Evolutionary conservation across 2,113 vertebrate genomes (phyloP).

Genomic region (Hippocampus mohnikei): DNA sequence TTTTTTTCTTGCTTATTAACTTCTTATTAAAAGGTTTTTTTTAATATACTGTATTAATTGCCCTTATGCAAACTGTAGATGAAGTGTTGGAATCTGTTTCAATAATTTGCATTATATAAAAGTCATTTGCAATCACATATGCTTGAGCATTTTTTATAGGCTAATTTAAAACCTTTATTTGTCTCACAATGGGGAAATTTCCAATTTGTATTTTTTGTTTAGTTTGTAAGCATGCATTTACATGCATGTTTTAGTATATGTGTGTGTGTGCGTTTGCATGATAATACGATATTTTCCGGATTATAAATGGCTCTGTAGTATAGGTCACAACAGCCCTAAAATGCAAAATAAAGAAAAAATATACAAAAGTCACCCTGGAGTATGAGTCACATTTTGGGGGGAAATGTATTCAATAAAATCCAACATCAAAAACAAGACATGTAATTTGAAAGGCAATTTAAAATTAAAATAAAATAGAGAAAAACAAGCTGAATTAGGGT

Average conservation of each 20-base stretch:
- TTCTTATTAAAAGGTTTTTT: background rate
- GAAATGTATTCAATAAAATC: no score
- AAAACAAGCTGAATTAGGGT: no score
- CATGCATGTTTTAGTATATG: constrained; percentile 3
- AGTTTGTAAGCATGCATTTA: background rate
- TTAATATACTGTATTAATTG: background rate
- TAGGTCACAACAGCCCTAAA: no score
- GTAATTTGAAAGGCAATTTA: no score
- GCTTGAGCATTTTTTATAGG: background rate
- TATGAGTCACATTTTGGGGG: no score
- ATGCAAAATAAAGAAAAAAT: no score
- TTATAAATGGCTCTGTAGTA: no score
- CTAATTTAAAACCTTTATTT: background rate
- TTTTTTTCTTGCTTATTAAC: background rate
- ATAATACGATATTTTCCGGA: constrained; percentile 26
- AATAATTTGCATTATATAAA: background rate
- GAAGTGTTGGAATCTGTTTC: background rate
- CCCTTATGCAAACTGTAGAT: background rate
- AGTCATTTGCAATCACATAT: background rate
- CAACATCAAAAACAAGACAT: no score
- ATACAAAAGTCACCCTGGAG: no score
- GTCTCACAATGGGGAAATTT: no score
- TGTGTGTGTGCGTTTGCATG: constrained; percentile 21
- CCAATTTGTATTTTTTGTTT: background rate
- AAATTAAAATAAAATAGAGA: no score